These are phyloP conservation scores for Dynastes maya DNA, from an alignment of 2,888 invertebrate species.

Conservation along the genomic window DNA sequence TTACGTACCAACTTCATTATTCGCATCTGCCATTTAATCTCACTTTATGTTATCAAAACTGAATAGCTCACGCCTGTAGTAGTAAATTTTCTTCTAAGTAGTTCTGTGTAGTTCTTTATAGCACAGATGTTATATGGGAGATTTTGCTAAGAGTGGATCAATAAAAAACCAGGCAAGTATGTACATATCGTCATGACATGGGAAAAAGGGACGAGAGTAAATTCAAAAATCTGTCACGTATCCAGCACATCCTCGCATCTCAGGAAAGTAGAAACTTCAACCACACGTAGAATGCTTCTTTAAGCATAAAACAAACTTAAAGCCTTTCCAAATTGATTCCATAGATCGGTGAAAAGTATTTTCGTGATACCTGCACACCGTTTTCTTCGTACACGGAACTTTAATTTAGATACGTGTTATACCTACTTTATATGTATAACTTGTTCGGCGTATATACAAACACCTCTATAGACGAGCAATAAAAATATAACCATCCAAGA, in stretches of 20 bases:
- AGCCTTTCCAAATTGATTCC: conserved; percentile 44
- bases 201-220: conserved; percentile 27
- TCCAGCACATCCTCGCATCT: conserved; percentile 40
- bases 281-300: conserved; percentile 40
- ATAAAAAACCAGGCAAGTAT: conserved; percentile 31
- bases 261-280: conserved; percentile 31
- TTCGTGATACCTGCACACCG: conserved; percentile 21
- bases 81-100: too few relatives aligned
- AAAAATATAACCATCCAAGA: too few relatives aligned
- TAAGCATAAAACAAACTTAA: conserved; percentile 46
- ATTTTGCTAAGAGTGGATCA: conserved; percentile 39
- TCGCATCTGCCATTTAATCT: too few relatives aligned
- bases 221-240: conserved; percentile 47
- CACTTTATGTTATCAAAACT: too few relatives aligned
- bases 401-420: conserved; percentile 19
- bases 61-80: too few relatives aligned
- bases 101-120: background rate
- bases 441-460: background rate
- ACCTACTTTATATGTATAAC: conserved; percentile 15
- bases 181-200: conserved; percentile 37
- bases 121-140: background rate
- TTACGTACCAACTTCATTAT: too few relatives aligned
- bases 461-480: too few relatives aligned
- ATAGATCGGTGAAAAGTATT: conserved; percentile 31
- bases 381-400: background rate